Evolutionary conservation across 2,888 invertebrate species (phyloP).

Genomic region (Trichacis sp.): DNA sequence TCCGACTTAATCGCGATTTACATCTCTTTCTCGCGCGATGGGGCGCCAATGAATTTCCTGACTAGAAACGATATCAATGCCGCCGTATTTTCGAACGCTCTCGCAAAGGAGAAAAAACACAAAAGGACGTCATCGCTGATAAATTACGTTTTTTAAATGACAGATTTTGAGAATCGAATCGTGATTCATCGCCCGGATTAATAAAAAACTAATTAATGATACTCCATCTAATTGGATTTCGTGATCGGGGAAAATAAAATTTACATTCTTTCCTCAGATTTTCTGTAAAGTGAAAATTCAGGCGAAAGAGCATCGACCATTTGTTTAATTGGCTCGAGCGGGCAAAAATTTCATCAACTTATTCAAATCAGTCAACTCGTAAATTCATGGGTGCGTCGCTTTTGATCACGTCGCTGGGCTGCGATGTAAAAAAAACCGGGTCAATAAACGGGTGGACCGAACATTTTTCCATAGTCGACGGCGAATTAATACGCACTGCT

Average conservation of each 20-base stretch:
- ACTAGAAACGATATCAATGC: slow-evolving; percentile 37
- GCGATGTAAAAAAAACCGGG: slow-evolving; percentile 43
- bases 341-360: slow-evolving; percentile 12
- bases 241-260: too few species aligned
- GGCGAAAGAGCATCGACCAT: too few species aligned
- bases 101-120: slow-evolving; percentile 34
- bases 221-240: too few species aligned
- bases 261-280: too few species aligned
- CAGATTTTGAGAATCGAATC: neutral
- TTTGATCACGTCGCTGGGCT: slow-evolving; percentile 50
- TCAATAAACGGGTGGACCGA: slow-evolving; percentile 52
- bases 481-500: slow-evolving; percentile 45
- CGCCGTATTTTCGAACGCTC: slow-evolving; percentile 40
- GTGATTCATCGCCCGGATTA: too few species aligned
- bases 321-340: slow-evolving; percentile 7
- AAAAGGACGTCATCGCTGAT: too few species aligned
- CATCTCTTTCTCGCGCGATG: slow-evolving; percentile 49
- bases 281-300: too few species aligned
- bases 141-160: slow-evolving; percentile 15
- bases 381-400: slow-evolving; percentile 53
- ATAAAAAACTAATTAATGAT: too few species aligned
- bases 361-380: slow-evolving; percentile 37
- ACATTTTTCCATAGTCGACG: slow-evolving; percentile 54
- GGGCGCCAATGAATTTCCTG: slow-evolving; percentile 38
- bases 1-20: slow-evolving; percentile 45